These are phyloP conservation scores for Bufo bufo DNA, from an alignment of 2,113 vertebrate genomes.

Conservation along the genomic window DNA sequence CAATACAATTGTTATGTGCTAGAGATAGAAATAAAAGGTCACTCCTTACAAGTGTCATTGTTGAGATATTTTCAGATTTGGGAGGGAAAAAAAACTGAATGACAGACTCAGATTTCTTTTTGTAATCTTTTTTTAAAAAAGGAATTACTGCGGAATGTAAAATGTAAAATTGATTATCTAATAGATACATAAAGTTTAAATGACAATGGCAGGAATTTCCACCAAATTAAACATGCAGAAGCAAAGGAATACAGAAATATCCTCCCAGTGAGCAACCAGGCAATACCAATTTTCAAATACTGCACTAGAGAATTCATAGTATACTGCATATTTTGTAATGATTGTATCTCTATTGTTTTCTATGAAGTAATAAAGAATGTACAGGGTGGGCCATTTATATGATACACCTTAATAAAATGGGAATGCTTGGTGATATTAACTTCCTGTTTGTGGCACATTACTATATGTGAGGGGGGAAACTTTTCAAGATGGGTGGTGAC, in stretches of 20 bases:
- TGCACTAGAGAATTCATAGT: too few species aligned
- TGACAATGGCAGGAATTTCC: not conserved
- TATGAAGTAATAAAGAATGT: too few species aligned
- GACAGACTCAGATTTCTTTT: not conserved
- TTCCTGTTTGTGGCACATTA: too few species aligned
- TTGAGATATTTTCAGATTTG: slow-evolving; percentile 11
- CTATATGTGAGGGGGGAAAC: too few species aligned
- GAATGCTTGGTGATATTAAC: too few species aligned
- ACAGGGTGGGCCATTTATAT: too few species aligned
- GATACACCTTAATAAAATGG: too few species aligned
- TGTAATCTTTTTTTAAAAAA: not conserved
- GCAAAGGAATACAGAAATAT: not conserved
- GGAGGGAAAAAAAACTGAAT: not conserved
- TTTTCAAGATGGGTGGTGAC: too few species aligned
- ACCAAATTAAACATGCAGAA: not conserved
- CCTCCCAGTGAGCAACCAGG: too few species aligned
- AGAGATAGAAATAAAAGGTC: slow-evolving; percentile 24
- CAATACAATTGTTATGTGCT: not conserved
- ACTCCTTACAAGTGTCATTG: slow-evolving; percentile 1
- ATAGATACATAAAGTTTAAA: not conserved
- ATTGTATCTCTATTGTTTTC: too few species aligned
- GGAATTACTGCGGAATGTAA: not conserved
- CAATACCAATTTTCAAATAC: too few species aligned
- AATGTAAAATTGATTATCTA: not conserved
- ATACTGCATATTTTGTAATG: too few species aligned